Percentiles rank a stretch among this genome's conserved stretches.
These are phyloP conservation scores for Anticlea derivata DNA, from an alignment of 2,888 invertebrate genomes.

Conservation along the genomic window DNA sequence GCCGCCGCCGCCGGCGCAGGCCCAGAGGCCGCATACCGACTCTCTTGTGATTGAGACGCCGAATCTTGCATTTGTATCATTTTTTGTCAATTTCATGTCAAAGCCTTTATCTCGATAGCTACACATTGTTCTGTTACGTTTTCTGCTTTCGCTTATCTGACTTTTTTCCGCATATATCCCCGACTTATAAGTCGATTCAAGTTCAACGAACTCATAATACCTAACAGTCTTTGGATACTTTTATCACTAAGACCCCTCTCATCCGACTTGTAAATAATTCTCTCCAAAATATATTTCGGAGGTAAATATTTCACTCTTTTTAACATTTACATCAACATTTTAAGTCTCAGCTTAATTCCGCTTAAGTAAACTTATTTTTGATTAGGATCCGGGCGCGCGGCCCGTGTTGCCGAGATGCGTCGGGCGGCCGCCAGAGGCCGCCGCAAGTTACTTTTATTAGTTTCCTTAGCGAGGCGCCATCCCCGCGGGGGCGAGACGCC, in stretches of 20 bases:
- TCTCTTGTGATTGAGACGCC: conserved; percentile 52
- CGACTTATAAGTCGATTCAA: conserved; percentile 72
- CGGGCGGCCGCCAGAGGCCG: conserved; percentile 36
- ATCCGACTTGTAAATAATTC: conserved; percentile 78
- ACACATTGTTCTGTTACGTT: conserved; percentile 61
- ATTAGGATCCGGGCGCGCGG: conserved; percentile 41
- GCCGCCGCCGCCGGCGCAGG: conserved; percentile 37
- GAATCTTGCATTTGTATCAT: conserved; percentile 52
- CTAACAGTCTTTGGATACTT: conserved; percentile 82
- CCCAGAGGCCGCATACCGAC: conserved; percentile 33
- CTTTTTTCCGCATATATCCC: conserved; percentile 72
- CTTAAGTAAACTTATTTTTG: conserved; percentile 57
- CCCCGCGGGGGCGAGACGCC: conserved; percentile 2
- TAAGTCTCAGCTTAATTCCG: conserved; percentile 55
- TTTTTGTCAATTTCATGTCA: conserved; percentile 59
- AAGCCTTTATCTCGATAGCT: conserved; percentile 67
- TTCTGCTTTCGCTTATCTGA: conserved; percentile 70
- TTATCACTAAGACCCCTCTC: conserved; percentile 81
- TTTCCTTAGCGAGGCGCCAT: conserved; percentile 14
- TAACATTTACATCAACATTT: conserved; percentile 63
- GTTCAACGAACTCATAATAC: conserved; percentile 78
- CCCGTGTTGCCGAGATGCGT: conserved; percentile 37
- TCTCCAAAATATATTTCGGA: conserved; percentile 82
- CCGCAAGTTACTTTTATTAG: conserved; percentile 39
- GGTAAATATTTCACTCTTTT: conserved; percentile 66